A percentile compares a stretch with the other conserved stretches of the same genome.
phyloP scores from a whole-genome alignment of 2,888 invertebrate genomes.

The Agrilus mali region DNA sequence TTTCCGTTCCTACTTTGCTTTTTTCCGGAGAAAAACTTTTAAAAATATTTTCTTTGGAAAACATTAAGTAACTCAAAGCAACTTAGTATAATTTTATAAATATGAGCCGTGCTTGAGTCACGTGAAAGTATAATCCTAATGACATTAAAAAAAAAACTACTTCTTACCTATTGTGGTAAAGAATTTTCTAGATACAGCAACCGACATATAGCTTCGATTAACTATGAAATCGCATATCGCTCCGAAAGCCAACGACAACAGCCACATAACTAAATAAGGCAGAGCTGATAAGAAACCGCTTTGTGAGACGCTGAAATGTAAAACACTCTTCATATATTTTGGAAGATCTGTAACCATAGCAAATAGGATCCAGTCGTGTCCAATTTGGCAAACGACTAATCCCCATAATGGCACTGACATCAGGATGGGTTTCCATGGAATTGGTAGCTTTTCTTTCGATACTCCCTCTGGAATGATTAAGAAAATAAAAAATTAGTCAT shows the following conservation, averaged over 20 bases:
- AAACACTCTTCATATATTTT: slow-evolving; percentile 54
- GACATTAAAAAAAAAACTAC: too few species aligned
- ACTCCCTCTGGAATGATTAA: too few species aligned
- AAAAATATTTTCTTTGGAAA: too few species aligned
- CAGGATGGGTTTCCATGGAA: slow-evolving; percentile 52
- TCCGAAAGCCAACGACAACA: slow-evolving; percentile 50
- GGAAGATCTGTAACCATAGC: slow-evolving; percentile 60
- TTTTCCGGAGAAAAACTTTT: too few species aligned
- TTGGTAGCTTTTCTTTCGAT: neutral
- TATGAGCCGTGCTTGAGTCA: too few species aligned
- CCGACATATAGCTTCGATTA: slow-evolving; percentile 41
- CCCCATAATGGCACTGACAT: slow-evolving; percentile 61
- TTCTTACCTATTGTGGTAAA: slow-evolving; percentile 57
- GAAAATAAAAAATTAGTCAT: too few species aligned
- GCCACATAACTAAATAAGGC: slow-evolving; percentile 55
- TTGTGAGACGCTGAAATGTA: slow-evolving; percentile 50
- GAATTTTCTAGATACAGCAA: slow-evolving; percentile 46
- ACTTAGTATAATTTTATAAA: too few species aligned
- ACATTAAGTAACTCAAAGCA: too few species aligned
- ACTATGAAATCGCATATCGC: slow-evolving; percentile 57
- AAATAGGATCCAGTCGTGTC: slow-evolving; percentile 60
- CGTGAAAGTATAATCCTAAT: too few species aligned
- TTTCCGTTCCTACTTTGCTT: too few species aligned
- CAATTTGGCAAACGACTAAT: slow-evolving; percentile 59
- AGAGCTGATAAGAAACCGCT: slow-evolving; percentile 50